Base-by-base conservation (phyloP, 1,140 invertebrate genomes). In the Mesaphorura yosii region DNA sequence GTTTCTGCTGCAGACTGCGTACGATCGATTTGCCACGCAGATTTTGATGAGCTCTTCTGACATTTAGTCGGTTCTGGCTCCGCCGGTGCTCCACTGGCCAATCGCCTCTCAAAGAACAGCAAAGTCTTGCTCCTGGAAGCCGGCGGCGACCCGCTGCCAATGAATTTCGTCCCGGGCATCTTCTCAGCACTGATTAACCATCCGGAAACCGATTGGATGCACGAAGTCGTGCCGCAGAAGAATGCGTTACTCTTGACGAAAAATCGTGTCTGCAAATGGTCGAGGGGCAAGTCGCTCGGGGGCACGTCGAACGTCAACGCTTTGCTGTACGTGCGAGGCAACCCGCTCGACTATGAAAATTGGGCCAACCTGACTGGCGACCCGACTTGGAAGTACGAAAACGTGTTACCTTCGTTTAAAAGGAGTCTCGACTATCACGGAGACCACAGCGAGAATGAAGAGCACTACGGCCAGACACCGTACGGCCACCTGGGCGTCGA, bases 251-350 rank as follows among this genome's bases (percentile, higher is more conserved):
- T 50, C 10, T 12, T 22, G 3, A 10, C 40, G 6, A 38, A 50
- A 15, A 25, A 50, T 22, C 29, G 26, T 20, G 46, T 48, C 14
- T 20, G 25, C 17, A 14, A 46, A 27, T 48, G 46, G 46, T 31
- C 46, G 10, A 27, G 46, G n/a, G 46, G 46, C 3, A 34, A 6
- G 25, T 27, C 27, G 5, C 28, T 48, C 7, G 46, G 46, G 17
- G 46, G 46, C 6, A 17, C 81, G 2, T 80, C 80, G 40, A 78
- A 80, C 58, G 67, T 91, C n/a, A 90, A 91, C 70, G 84, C 84
- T 60, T 87, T 91, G 84, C 74, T 86, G 25, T 86, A 89, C 65
- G 72, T 83, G n/a, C 69, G 79, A 59, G 86, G 87, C 3, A 81
- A 88, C 71, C 71, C 76, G 14, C 68, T 74, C 52, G 86, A 91